Percentiles rank a stretch among this genome's conserved stretches.
phyloP scores from a whole-genome alignment of 2,888 invertebrate species.

The Leptarthrus brevirostris region DNA sequence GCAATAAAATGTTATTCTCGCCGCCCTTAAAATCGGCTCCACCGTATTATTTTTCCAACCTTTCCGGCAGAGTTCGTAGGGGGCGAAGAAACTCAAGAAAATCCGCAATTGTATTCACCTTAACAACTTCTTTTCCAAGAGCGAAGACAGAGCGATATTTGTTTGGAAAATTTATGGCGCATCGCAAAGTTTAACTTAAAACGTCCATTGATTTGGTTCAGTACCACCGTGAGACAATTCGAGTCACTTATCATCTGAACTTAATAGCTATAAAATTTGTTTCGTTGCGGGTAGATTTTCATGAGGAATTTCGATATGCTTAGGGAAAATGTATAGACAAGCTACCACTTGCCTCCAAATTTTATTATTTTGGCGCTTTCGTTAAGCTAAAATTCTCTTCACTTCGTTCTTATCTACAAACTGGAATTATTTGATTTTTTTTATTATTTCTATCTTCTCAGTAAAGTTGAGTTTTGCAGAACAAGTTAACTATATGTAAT shows the following conservation, averaged over 20 bases:
- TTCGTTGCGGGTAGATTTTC: not conserved
- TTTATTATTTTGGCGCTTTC: no score
- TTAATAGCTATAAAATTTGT: conserved; percentile 11
- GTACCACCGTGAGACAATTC: not conserved
- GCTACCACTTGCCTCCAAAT: no score
- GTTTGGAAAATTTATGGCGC: conserved; percentile 19
- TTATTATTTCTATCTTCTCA: no score
- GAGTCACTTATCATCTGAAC: conserved; percentile 17
- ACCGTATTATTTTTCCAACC: conserved; percentile 12
- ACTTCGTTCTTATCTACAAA: no score
- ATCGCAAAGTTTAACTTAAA: conserved; percentile 25
- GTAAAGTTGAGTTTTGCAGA: no score
- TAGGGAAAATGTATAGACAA: no score
- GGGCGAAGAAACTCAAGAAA: not conserved
- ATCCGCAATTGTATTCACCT: conserved; percentile 30
- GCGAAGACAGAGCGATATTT: conserved; percentile 10
- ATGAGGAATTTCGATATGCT: no score
- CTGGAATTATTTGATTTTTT: no score
- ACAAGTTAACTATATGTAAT: no score
- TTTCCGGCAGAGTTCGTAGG: conserved; percentile 6
- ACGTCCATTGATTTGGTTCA: not conserved
- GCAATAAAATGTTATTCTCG: conserved; percentile 45
- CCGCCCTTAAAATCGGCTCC: conserved; percentile 33
- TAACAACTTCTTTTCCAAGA: conserved; percentile 19
- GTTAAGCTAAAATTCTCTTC: no score